Percentiles rank a stretch among this genome's conserved stretches.
Conservation (phyloP, 1,140 invertebrate genomes). For the Drosophila parabipectinata region DNA sequence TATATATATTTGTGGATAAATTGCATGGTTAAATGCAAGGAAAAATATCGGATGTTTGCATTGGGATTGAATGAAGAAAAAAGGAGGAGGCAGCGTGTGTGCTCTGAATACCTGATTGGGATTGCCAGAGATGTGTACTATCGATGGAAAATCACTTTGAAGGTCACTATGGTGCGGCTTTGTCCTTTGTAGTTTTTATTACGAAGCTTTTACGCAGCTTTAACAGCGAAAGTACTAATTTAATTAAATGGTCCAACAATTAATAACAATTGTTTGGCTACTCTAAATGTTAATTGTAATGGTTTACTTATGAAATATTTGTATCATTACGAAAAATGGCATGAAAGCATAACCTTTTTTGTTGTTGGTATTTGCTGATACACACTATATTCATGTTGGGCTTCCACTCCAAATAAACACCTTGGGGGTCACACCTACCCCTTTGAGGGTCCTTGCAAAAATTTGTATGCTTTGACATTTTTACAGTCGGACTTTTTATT, state of each 20-base stretch:
- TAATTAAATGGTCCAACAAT: too few relatives aligned
- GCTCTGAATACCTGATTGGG: constrained; percentile 28
- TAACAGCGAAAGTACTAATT: too few relatives aligned
- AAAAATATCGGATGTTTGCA: constrained; percentile 55
- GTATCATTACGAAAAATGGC: too few relatives aligned
- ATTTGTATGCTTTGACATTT: constrained; percentile 80
- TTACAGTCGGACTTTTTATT: constrained; percentile 71
- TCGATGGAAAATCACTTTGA: constrained; percentile 7
- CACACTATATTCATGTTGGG: constrained; percentile 13
- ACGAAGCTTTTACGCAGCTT: too few relatives aligned
- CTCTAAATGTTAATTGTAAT: too few relatives aligned
- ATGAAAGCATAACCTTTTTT: too few relatives aligned
- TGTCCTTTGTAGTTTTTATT: neutral
- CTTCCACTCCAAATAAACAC: constrained; percentile 70
- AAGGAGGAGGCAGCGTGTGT: constrained; percentile 32
- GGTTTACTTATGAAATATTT: too few relatives aligned
- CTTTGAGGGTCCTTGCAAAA: constrained; percentile 13
- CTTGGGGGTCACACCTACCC: constrained; percentile 40
- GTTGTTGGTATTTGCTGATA: too few relatives aligned
- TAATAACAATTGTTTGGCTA: too few relatives aligned
- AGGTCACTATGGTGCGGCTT: neutral
- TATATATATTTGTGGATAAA: constrained; percentile 42
- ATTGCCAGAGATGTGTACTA: constrained; percentile 14
- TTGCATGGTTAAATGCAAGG: constrained; percentile 63
- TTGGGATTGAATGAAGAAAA: constrained; percentile 24